Conservation (phyloP, 2,113 vertebrate species). For the Gulo gulo region DNA sequence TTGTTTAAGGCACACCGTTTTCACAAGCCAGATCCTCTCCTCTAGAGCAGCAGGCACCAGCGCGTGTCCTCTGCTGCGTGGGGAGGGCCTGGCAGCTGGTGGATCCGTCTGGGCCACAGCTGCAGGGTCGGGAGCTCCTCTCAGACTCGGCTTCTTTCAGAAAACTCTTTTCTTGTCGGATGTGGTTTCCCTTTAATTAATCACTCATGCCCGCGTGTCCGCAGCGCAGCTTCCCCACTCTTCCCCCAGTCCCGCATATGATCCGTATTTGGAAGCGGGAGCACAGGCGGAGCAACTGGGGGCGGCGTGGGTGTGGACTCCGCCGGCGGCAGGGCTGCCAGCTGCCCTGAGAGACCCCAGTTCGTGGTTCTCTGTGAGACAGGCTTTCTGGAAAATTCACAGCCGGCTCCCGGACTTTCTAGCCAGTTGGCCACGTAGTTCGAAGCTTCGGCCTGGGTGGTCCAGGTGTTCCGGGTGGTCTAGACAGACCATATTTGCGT, state of each 20-base stretch:
- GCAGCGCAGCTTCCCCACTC: conserved; percentile 44
- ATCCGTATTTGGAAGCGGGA: conserved; percentile 66
- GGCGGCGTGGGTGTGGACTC: not conserved
- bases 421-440: not conserved
- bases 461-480: conserved; percentile 69
- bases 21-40: not conserved
- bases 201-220: conserved; percentile 81
- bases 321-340: accelerated
- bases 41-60: not conserved
- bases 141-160: conserved; percentile 65
- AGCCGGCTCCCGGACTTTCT: not conserved
- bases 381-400: not conserved
- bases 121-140: conserved; percentile 67
- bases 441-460: conserved; percentile 63
- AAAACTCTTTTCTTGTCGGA: conserved; percentile 82
- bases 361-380: not conserved
- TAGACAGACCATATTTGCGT: not conserved
- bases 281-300: not conserved
- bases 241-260: conserved; percentile 51
- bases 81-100: not conserved
- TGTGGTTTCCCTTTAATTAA: conserved; percentile 85
- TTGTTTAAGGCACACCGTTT: not conserved
- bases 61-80: not conserved
- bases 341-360: not conserved
- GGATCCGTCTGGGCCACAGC: conserved; percentile 81